Conservation (phyloP, 2,888 invertebrate species). For the Volucella zonaria region DNA sequence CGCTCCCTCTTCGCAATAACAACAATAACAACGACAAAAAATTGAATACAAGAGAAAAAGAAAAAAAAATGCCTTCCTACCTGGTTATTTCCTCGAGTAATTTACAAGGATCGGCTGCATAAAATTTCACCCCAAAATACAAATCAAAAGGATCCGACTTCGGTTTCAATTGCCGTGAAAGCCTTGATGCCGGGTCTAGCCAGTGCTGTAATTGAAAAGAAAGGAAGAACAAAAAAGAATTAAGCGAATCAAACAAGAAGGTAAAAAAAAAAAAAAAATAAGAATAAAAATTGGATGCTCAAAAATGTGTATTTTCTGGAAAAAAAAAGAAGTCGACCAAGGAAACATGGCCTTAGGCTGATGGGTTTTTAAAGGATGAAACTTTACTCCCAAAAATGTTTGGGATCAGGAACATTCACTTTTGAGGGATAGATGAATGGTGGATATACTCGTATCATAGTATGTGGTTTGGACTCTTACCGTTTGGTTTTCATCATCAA, state of each 20-base stretch:
- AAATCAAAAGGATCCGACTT: conserved; percentile 89
- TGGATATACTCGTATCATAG: neutral
- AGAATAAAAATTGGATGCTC: neutral
- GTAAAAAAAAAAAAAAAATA: conserved; percentile 20
- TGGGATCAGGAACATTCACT: neutral
- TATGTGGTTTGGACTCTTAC: conserved; percentile 84
- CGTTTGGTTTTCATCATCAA: conserved; percentile 96
- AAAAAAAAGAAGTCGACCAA: conserved; percentile 3
- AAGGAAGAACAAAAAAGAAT: conserved; percentile 34
- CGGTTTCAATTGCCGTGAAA: conserved; percentile 93
- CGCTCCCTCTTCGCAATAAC: neutral
- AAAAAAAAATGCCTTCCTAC: conserved; percentile 83
- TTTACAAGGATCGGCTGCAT: conserved; percentile 98
- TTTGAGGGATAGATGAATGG: neutral
- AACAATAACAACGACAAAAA: conserved; percentile 18
- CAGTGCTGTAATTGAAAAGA: conserved; percentile 88
- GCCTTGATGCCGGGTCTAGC: conserved; percentile 95
- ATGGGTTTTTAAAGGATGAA: conserved; percentile 6
- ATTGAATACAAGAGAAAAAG: conserved; percentile 6
- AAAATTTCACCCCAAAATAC: conserved; percentile 98
- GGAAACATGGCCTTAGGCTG: conserved; percentile 24
- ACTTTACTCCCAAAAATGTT: neutral
- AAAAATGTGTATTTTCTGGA: conserved; percentile 5
- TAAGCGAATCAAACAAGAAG: conserved; percentile 42
- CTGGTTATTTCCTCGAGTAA: conserved; percentile 97